phyloP scores from a whole-genome alignment of 2,888 invertebrate genomes.

The Chrysodeixis includens region DNA sequence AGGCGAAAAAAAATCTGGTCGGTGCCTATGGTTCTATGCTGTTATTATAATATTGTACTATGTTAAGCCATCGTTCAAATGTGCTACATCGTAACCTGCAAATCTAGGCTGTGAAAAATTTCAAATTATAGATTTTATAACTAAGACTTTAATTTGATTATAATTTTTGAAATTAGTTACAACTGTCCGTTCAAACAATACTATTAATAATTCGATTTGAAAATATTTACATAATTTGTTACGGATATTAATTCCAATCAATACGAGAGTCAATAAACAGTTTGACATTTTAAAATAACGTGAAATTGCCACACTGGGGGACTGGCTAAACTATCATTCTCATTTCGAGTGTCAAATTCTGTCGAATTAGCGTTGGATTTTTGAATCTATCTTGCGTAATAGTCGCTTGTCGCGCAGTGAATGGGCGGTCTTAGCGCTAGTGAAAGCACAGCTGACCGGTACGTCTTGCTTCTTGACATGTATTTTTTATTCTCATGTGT shows the following conservation, averaged over 20 bases:
- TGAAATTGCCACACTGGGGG: slow-evolving; percentile 39
- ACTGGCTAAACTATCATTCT: too few species aligned
- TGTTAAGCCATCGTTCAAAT: neutral
- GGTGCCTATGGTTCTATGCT: too few species aligned
- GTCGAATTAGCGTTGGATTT: slow-evolving; percentile 21
- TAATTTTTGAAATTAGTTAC: neutral
- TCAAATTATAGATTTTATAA: neutral
- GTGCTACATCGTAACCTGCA: neutral
- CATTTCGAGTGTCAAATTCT: slow-evolving; percentile 39
- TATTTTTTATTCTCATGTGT: slow-evolving; percentile 8
- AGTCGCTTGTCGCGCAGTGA: slow-evolving; percentile 36
- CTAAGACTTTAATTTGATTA: neutral
- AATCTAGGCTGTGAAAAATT: neutral
- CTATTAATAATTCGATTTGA: neutral
- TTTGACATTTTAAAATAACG: slow-evolving; percentile 30
- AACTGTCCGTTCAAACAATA: neutral
- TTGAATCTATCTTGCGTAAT: slow-evolving; percentile 33
- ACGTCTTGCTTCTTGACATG: slow-evolving; percentile 10
- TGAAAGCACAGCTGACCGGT: slow-evolving; percentile 44
- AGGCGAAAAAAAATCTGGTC: too few species aligned
- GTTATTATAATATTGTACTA: neutral
- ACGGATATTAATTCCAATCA: slow-evolving; percentile 11
- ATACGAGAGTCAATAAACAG: slow-evolving; percentile 4
- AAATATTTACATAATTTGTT: slow-evolving; percentile 12
- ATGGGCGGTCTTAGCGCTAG: slow-evolving; percentile 40